Conservation (phyloP, 1,140 invertebrate species). For the Pollicipes pollicipes region DNA sequence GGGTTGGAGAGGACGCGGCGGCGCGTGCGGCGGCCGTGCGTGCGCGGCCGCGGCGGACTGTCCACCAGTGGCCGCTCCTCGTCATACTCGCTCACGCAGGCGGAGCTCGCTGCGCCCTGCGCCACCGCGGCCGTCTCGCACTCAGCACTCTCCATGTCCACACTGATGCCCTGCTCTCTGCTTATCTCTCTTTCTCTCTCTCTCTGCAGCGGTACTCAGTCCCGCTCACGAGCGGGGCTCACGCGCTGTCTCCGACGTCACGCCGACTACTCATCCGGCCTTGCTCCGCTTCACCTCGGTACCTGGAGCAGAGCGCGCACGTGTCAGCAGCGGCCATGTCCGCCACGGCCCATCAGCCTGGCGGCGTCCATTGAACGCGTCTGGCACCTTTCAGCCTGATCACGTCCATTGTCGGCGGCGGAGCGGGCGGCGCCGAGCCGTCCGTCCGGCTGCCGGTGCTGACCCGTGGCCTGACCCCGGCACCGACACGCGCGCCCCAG, state of each 20-base stretch:
- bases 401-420: background rate
- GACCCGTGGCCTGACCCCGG: background rate
- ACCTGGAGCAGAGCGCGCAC: background rate
- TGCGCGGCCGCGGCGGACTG: constrained; percentile 56
- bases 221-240: background rate
- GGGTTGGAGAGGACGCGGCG: constrained; percentile 22
- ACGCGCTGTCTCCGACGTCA: too few species aligned
- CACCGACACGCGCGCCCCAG: background rate
- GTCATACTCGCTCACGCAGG: constrained; percentile 62
- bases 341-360: background rate
- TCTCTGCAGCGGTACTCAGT: background rate
- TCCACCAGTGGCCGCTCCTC: constrained; percentile 73
- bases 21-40: constrained; percentile 34
- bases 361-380: background rate
- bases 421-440: too few species aligned
- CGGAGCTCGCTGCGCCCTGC: constrained; percentile 73
- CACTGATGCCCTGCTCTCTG: background rate
- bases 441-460: background rate
- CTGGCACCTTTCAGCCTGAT: background rate
- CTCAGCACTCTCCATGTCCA: background rate
- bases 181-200: background rate
- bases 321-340: background rate
- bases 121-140: background rate
- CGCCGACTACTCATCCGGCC: too few species aligned
- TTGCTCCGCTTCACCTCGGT: too few species aligned